Evolutionary conservation across 1,140 invertebrate species (phyloP).

Genomic region (Heliconius hermathena): DNA sequence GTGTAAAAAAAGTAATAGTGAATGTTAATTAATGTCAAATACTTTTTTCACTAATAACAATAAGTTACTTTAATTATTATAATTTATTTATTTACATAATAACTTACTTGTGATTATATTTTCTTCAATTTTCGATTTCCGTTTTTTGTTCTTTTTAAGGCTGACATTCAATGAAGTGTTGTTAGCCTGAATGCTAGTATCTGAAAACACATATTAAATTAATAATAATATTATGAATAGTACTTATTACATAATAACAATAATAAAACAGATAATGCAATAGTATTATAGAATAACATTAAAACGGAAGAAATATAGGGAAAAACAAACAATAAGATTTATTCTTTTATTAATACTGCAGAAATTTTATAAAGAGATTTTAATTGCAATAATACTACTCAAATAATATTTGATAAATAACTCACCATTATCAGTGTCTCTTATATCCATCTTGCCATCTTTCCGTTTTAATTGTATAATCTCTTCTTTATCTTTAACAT

Average conservation of each 20-base stretch:
- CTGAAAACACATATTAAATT: background rate
- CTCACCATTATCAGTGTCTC: conserved; percentile 50
- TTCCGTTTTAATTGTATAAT: conserved; percentile 36
- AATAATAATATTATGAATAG: background rate
- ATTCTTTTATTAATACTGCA: no score
- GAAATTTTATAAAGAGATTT: no score
- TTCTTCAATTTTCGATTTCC: conserved; percentile 11
- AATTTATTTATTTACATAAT: background rate
- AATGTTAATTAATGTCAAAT: no score
- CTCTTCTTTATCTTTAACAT: conserved; percentile 33
- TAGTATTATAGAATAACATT: background rate
- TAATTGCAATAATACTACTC: no score
- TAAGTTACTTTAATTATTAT: no score
- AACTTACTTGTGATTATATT: background rate
- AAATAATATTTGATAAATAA: conserved; percentile 11
- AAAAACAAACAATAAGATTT: background rate
- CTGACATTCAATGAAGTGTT: conserved; percentile 33
- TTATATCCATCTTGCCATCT: conserved; percentile 53
- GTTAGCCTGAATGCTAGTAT: conserved; percentile 9
- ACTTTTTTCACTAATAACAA: no score
- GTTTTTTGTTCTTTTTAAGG: conserved; percentile 44
- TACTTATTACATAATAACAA: background rate
- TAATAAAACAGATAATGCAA: background rate
- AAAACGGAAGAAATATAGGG: background rate
- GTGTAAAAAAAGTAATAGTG: no score